phyloP scores from a whole-genome alignment of 1,140 invertebrate species.

The Dinothrombium tinctorium region DNA sequence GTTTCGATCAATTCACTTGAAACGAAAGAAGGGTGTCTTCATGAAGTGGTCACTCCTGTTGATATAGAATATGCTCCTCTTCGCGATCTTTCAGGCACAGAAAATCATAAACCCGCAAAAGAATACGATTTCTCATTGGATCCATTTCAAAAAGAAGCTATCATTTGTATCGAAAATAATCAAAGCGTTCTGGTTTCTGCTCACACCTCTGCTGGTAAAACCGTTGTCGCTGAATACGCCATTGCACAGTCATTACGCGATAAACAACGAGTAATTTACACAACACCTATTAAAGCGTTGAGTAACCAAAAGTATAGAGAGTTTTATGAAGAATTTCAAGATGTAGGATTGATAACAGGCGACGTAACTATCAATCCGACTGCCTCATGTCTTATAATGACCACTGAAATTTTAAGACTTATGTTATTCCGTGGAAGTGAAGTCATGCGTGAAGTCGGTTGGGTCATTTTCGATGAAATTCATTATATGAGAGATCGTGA shows the following conservation, averaged over 20 bases:
- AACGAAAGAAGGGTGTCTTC: conserved; percentile 9
- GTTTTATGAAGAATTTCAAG: conserved; percentile 88
- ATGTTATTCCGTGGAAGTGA: conserved; percentile 98
- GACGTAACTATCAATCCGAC: conserved; percentile 98
- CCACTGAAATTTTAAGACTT: conserved; percentile 93
- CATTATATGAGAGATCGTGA: conserved; percentile 99
- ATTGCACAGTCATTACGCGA: conserved; percentile 40
- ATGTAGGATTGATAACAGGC: conserved; percentile 93
- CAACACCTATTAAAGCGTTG: conserved; percentile 95
- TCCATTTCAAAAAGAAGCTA: conserved; percentile 94
- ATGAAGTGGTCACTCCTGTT: conserved; percentile 50
- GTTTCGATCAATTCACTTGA: conserved; percentile 6
- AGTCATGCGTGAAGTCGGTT: conserved; percentile 92
- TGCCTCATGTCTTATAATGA: conserved; percentile 97
- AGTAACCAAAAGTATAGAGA: conserved; percentile 99
- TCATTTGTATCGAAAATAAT: conserved; percentile 89
- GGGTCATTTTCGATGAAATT: conserved; percentile 99
- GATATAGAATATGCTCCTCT: conserved; percentile 51
- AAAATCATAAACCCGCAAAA: conserved; percentile 45
- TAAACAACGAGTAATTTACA: conserved; percentile 88
- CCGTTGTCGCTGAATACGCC: conserved; percentile 85
- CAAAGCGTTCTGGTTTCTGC: conserved; percentile 71
- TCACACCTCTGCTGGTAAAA: conserved; percentile 99
- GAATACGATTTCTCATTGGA: conserved; percentile 86
- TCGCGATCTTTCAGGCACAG: conserved; percentile 23